Evolutionary conservation across 2,113 vertebrate species (phyloP).

Genomic region (Megaceryle torquata): DNA sequence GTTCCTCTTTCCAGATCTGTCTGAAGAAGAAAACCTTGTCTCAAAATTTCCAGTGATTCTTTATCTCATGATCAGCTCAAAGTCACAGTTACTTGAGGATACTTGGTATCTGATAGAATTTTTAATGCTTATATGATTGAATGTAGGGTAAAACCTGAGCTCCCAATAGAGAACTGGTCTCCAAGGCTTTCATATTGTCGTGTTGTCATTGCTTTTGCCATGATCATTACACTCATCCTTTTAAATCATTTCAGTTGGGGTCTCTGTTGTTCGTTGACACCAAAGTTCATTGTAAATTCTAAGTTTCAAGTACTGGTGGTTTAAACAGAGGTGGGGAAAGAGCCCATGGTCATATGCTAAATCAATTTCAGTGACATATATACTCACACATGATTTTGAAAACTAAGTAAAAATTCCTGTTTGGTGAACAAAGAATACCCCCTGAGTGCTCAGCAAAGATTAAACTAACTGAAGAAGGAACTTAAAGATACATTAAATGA

Average conservation of each 20-base stretch:
- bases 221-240: neutral
- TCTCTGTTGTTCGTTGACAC: neutral
- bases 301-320: neutral
- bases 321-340: neutral
- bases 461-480: neutral
- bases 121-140: neutral
- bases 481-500: neutral
- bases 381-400: neutral
- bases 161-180: neutral
- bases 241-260: neutral
- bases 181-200: neutral
- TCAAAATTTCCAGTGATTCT: neutral
- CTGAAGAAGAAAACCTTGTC: neutral
- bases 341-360: neutral
- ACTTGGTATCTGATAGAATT: neutral
- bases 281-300: neutral
- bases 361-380: neutral
- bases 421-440: neutral
- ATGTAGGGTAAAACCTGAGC: neutral
- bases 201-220: neutral
- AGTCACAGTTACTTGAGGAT: neutral
- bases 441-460: neutral
- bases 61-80: neutral
- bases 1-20: neutral
- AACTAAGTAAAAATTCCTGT: neutral